Evolutionary conservation across 2,113 vertebrate genomes (phyloP).

Genomic region (Hippolais icterina): DNA sequence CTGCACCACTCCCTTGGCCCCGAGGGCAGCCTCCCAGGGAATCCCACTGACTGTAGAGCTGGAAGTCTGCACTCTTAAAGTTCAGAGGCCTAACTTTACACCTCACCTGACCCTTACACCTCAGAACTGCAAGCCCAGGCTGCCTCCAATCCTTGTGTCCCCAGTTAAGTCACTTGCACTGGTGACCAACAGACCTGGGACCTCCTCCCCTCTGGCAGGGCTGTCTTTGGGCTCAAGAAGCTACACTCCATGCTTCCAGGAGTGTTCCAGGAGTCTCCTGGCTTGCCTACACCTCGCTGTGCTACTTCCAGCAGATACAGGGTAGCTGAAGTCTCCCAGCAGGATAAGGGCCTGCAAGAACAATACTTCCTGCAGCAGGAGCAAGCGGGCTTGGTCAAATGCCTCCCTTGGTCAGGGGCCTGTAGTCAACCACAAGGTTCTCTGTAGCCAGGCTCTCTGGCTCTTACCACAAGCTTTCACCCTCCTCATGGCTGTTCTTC

Average conservation of each 20-base stretch:
- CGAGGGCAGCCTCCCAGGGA: neutral
- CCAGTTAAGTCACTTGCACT: neutral
- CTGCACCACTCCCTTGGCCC: no score
- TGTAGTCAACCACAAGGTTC: no score
- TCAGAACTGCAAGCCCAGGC: neutral
- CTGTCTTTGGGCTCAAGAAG: neutral
- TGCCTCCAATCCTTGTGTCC: neutral
- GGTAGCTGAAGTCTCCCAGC: neutral
- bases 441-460: neutral
- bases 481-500: neutral
- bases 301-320: neutral
- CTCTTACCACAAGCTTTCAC: no score
- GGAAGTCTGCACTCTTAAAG: neutral
- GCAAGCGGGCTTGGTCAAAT: neutral
- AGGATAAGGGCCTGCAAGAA: neutral
- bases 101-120: neutral
- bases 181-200: neutral
- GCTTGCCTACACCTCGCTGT: accelerated
- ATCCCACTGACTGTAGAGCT: neutral
- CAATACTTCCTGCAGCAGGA: neutral
- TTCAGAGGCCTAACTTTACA: neutral
- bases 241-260: no score
- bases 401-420: neutral
- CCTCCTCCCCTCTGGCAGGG: accelerated
- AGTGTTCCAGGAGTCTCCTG: neutral